These are phyloP conservation scores for Heliconius congener DNA, from an alignment of 1,140 invertebrate species.

Conservation along the genomic window DNA sequence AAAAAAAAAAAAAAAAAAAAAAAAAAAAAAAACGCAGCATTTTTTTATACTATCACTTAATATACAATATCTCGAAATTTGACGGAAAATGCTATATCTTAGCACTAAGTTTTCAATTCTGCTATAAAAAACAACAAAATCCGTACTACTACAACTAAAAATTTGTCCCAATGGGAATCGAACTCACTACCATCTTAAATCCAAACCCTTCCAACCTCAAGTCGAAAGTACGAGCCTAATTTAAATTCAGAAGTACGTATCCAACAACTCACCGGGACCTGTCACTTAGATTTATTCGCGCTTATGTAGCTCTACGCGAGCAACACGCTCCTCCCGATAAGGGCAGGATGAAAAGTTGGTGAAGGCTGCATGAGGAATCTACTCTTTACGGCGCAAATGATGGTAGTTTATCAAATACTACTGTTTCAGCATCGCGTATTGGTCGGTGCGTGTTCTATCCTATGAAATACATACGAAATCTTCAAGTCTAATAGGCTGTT, in stretches of 20 bases:
- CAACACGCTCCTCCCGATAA: slow-evolving; percentile 35
- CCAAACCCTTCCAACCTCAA: neutral
- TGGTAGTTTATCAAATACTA: slow-evolving; percentile 38
- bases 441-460: slow-evolving; percentile 2
- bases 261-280: slow-evolving; percentile 38
- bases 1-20: no score
- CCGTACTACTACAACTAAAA: neutral
- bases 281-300: slow-evolving; percentile 46
- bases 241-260: slow-evolving; percentile 43
- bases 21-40: no score
- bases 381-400: slow-evolving; percentile 43
- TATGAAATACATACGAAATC: neutral
- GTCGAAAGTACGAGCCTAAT: slow-evolving; percentile 33
- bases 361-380: slow-evolving; percentile 43
- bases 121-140: no score
- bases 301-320: slow-evolving; percentile 40
- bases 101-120: neutral
- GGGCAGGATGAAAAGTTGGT: slow-evolving; percentile 48
- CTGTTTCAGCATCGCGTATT: slow-evolving; percentile 31
- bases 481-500: neutral
- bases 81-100: no score
- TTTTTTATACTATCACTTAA: no score
- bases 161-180: neutral
- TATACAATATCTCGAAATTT: no score
- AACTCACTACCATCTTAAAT: neutral